Percentiles rank a stretch among this genome's conserved stretches.
These are phyloP conservation scores for Monodelphis domestica DNA, from an alignment of 2,797 vertebrate genomes.

Conservation along the genomic window DNA sequence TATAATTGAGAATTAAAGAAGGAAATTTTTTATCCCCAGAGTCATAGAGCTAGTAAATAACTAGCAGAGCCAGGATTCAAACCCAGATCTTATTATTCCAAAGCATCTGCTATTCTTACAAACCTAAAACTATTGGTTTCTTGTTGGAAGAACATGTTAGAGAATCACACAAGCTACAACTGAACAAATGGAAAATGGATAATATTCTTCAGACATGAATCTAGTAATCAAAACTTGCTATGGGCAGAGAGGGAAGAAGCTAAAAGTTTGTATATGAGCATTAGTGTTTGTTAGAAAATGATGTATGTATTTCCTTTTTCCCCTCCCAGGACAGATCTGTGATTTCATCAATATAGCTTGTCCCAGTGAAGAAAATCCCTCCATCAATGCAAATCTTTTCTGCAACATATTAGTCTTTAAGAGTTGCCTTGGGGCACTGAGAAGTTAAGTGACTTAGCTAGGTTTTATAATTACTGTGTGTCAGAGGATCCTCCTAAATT, in stretches of 20 bases:
- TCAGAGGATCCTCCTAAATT: background rate
- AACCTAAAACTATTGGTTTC: background rate
- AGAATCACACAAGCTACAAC: background rate
- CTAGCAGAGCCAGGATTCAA: background rate
- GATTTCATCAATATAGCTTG: background rate
- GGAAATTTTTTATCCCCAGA: background rate
- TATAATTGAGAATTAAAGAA: background rate
- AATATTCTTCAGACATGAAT: background rate
- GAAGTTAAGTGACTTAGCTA: background rate
- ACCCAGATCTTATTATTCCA: background rate
- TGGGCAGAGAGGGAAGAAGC: background rate
- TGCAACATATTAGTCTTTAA: background rate
- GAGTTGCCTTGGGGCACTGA: background rate
- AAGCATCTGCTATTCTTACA: background rate
- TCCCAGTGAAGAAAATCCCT: background rate
- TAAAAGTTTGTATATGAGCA: background rate
- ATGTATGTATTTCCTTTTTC: conserved; percentile 21
- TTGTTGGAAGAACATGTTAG: background rate
- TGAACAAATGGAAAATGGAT: background rate
- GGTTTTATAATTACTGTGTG: background rate
- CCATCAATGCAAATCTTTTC: background rate
- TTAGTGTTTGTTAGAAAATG: conserved; percentile 23
- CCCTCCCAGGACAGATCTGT: background rate
- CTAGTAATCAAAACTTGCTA: background rate
- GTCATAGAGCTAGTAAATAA: background rate